Evolutionary conservation across 2,797 vertebrate species (phyloP), one percentile per base, ranked within the genome.

Genomic region (Ceyx erithaca): DNA sequence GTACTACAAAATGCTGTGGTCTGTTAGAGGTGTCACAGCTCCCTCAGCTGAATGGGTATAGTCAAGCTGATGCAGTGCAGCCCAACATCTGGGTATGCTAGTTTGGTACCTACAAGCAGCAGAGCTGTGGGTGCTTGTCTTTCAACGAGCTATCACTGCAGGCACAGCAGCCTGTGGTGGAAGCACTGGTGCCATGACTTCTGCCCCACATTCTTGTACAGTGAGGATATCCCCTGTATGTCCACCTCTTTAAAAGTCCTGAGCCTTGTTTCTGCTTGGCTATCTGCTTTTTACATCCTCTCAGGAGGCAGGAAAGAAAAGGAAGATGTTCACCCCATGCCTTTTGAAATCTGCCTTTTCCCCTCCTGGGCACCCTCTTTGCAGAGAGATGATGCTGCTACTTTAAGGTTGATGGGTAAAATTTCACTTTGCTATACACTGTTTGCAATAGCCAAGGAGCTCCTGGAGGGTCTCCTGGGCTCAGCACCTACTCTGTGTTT

Each of bases 321-420:
- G 55, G 51, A 76, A 81, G 19, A 62, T 9, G 13, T 72, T 89
- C 61, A 73, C 21, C 14, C 68, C 0, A 0, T 71, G 46, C 52
- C 58, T 93, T 91, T 78, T 88, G 43, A 40, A 83, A 9, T 76
- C 59, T 90, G 73, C 48, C 48, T 68, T 90, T 79, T 69, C 37
- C 30, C 62, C 10, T 67, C 77, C 59, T 57, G 52, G 55, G 43
- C 59, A 77, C 59, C 40, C 48, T 26, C 14, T 89, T 85, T 80
- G 79, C 48, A 46, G 62, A 94, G 37, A 48, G 37, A 48, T 41
- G 45, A 67, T 67, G 61, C 64, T 89, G 51, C 66, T 95, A 35
- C 59, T 90, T 82, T 12, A 62, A 82, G 43, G 22, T 73, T 31
- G 25, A 37, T 35, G 23, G 33, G 26, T 87, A 67, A 78, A 71